Evolutionary conservation across 1,140 invertebrate genomes (phyloP).

Genomic region (Neomicropteryx cornuta): DNA sequence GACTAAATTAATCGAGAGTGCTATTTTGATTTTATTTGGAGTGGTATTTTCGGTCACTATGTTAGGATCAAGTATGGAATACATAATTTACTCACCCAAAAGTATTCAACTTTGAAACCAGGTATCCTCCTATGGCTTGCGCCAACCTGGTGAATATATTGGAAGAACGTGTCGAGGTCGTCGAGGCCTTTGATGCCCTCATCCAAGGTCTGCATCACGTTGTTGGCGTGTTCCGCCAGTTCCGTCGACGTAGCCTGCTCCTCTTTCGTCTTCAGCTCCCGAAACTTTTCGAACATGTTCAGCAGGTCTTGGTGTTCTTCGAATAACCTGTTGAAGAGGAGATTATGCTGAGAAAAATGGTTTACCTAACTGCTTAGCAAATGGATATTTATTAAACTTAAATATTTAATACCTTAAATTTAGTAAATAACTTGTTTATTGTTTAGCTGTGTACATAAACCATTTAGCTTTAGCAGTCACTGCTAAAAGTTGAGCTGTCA

Average conservation of each 20-base stretch:
- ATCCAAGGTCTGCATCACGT: slow-evolving; percentile 80
- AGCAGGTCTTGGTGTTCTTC: slow-evolving; percentile 75
- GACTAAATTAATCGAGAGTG: too few species aligned
- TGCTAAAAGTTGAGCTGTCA: too few species aligned
- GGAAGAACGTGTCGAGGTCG: slow-evolving; percentile 72
- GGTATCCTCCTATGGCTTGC: slow-evolving; percentile 72
- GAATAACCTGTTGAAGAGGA: slow-evolving; percentile 58
- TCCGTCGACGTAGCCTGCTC: slow-evolving; percentile 70
- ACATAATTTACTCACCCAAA: slow-evolving; percentile 57
- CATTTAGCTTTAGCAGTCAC: too few species aligned
- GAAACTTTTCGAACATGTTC: slow-evolving; percentile 72
- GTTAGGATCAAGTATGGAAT: too few species aligned
- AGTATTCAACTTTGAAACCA: slow-evolving; percentile 75
- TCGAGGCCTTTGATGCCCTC: slow-evolving; percentile 78
- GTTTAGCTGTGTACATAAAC: too few species aligned
- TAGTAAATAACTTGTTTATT: too few species aligned
- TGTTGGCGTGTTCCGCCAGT: slow-evolving; percentile 74
- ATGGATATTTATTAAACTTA: too few species aligned
- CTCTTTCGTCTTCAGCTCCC: slow-evolving; percentile 64
- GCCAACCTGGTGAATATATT: slow-evolving; percentile 71
- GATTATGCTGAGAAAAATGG: neutral
- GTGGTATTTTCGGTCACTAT: too few species aligned
- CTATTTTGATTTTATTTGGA: neutral
- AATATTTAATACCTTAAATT: too few species aligned
- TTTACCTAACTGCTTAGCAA: too few species aligned